Conservation (phyloP, 2,113 vertebrate genomes). For the Stigmatopora nigra region DNA sequence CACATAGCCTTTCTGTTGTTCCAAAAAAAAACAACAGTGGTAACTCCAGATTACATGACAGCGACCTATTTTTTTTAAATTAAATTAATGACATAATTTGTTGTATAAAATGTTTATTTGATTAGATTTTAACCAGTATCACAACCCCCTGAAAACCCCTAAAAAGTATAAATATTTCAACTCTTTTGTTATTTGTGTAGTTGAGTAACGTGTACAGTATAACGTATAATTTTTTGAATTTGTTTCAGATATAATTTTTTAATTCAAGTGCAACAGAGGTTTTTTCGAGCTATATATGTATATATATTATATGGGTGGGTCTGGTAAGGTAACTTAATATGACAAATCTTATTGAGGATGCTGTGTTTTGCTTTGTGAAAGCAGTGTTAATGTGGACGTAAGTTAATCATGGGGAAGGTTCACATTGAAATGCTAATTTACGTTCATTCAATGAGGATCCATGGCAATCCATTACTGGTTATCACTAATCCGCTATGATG, state of each 20-base stretch:
- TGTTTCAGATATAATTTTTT: conserved; percentile 78
- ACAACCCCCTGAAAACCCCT: conserved; percentile 57
- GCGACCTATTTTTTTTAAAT: conserved; percentile 74
- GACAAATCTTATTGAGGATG: conserved; percentile 65
- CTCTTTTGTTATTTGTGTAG: conserved; percentile 74
- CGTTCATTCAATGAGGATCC: not conserved
- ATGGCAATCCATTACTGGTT: not conserved
- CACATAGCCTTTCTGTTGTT: conserved; percentile 71
- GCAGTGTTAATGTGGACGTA: conserved; percentile 67
- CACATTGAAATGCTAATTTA: conserved; percentile 7
- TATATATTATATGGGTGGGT: conserved; percentile 52
- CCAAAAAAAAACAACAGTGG: conserved; percentile 59
- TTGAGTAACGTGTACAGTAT: conserved; percentile 77
- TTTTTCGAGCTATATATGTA: conserved; percentile 64
- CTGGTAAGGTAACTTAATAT: conserved; percentile 49
- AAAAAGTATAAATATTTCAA: conserved; percentile 70
- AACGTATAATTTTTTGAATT: conserved; percentile 74
- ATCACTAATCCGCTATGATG: not conserved
- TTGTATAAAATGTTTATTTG: conserved; percentile 75
- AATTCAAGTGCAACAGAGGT: conserved; percentile 71
- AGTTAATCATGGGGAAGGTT: conserved; percentile 43
- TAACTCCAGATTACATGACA: conserved; percentile 71
- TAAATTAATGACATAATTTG: conserved; percentile 70
- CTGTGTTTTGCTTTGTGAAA: conserved; percentile 68
- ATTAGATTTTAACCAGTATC: conserved; percentile 72